Evolutionary conservation across 2,888 invertebrate genomes (phyloP).

Genomic region (Dryocosmus kuriphilus): DNA sequence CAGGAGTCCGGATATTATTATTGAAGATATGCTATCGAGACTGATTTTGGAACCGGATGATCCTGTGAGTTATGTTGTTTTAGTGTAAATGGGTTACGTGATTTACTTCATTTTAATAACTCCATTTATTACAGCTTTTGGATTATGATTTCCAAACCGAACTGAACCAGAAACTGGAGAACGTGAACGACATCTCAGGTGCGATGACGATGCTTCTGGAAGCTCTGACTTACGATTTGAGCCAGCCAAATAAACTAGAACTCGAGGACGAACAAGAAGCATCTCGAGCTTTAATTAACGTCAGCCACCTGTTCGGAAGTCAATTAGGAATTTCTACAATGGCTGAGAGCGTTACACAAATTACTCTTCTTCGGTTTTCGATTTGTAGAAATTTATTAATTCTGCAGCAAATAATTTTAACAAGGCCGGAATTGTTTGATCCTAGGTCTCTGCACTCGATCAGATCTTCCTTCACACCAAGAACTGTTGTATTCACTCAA

Average conservation of each 20-base stretch:
- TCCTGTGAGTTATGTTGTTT: conserved; percentile 70
- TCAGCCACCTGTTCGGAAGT: conserved; percentile 85
- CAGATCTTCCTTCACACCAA: conserved; percentile 81
- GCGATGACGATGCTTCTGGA: conserved; percentile 81
- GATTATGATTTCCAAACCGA: conserved; percentile 73
- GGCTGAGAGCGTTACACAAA: conserved; percentile 88
- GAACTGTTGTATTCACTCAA: conserved; percentile 88
- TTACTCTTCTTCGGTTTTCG: conserved; percentile 83
- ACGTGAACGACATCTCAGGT: conserved; percentile 79
- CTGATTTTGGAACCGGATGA: conserved; percentile 82
- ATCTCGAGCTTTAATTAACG: conserved; percentile 76
- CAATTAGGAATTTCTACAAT: conserved; percentile 87
- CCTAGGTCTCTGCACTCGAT: conserved; percentile 79
- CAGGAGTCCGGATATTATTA: conserved; percentile 81
- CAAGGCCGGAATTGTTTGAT: conserved; percentile 77
- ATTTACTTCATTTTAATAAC: not conserved
- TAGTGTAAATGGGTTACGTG: too few relatives aligned
- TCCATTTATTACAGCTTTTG: conserved; percentile 60
- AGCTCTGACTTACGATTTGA: conserved; percentile 81
- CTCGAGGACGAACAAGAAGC: conserved; percentile 72
- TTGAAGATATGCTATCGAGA: conserved; percentile 83
- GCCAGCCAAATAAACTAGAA: conserved; percentile 78
- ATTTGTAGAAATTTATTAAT: conserved; percentile 85
- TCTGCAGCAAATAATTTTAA: conserved; percentile 81
- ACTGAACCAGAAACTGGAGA: conserved; percentile 76